Base-by-base conservation (phyloP, 2,888 invertebrate genomes). In the Oxystoma pomonae region DNA sequence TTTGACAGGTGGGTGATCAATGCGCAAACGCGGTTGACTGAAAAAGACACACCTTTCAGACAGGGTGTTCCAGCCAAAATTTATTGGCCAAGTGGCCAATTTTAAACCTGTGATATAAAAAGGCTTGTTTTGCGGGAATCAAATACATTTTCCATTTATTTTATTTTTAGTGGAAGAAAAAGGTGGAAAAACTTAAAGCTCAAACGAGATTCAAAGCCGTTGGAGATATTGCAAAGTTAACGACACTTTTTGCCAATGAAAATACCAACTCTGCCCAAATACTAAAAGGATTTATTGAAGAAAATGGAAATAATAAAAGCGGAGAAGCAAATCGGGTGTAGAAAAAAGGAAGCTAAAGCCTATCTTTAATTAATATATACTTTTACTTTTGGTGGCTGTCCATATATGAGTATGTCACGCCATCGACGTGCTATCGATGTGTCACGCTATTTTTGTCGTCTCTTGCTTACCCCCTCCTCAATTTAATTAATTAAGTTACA, bases 171-270 rank as follows among this genome's bases (percentile, higher is more conserved):
- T 89, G 89, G 89, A 88, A 88, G 76, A 85, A 84, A 69, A 88
- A 88, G 74, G 81, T 87, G 72, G 87, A 87, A 62, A 87, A 85
- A 75, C 83, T 85, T 76, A 84, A 83, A 69, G 88, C 87, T 0
- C 83, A 85, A 51, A 86, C 86, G 51, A 83, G 86, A 69, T 89
- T 89, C 70, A 87, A 87, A 77, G 89, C 89, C 16, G 87, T 87
- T 1, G 87, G 87, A 35, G 83, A 87, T 9, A 85, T 88, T 59
- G 87, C 87, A 1, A 83, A 82, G 65, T 76, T 85, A 58, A 81
- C 84, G 0, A 79, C 80, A 16, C 69, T 75, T 56, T 79, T 80
- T 68, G 70, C 74, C 1, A 75, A 74, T 63, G 71, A 72, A 57
- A 61, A 51, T 49, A 35, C n/a, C 35, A 55, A 49, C n/a, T 49